These are phyloP conservation scores for Brachionus calyciflorus DNA, from an alignment of 1,140 invertebrate genomes.

Conservation along the genomic window DNA sequence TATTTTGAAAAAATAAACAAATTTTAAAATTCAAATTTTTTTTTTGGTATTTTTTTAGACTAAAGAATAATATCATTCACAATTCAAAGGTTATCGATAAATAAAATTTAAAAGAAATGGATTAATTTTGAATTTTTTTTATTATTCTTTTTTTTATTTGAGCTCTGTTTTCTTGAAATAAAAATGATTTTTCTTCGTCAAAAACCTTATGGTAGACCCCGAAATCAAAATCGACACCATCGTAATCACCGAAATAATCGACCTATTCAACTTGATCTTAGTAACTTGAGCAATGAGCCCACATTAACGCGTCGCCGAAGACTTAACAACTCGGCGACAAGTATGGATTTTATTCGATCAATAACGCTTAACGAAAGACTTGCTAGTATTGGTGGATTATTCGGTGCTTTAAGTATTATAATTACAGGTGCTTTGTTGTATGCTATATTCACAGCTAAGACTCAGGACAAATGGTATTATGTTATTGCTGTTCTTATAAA, in stretches of 20 bases:
- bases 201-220: background rate
- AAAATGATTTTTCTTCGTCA: slow-evolving; percentile 19
- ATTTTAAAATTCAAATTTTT: too few relatives aligned
- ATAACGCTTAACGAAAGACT: slow-evolving; percentile 23
- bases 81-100: too few relatives aligned
- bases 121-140: background rate
- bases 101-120: too few relatives aligned
- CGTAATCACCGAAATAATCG: background rate
- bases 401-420: slow-evolving; percentile 30
- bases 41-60: too few relatives aligned
- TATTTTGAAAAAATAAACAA: too few relatives aligned
- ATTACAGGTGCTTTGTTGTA: slow-evolving; percentile 10
- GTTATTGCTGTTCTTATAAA: slow-evolving; percentile 34
- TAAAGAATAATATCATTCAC: too few relatives aligned
- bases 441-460: slow-evolving; percentile 15
- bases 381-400: slow-evolving; percentile 24
- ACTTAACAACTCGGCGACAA: background rate
- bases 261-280: background rate
- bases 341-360: background rate
- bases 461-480: slow-evolving; percentile 27
- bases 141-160: too few relatives aligned
- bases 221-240: slow-evolving; percentile 10
- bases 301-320: slow-evolving; percentile 3
- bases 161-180: background rate
- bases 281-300: background rate